Conservation (phyloP, 2,888 invertebrate species). For the Sminthurinus aureus region DNA sequence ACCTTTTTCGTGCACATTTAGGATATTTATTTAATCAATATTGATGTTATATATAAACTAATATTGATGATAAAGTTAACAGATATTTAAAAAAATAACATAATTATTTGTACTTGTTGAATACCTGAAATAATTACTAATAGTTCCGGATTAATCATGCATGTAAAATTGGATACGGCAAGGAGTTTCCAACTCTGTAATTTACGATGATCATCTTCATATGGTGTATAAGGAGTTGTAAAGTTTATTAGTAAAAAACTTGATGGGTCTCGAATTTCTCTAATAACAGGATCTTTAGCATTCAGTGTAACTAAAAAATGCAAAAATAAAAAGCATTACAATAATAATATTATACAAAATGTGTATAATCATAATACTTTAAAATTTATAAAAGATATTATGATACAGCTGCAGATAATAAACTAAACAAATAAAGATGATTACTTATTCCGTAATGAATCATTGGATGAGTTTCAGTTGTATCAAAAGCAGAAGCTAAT, state of each 20-base stretch:
- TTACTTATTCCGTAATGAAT: conserved; percentile 53
- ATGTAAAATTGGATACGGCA: conserved; percentile 45
- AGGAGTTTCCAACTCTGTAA: conserved; percentile 55
- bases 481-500: conserved; percentile 54
- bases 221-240: conserved; percentile 35
- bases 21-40: too few relatives aligned
- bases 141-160: conserved; percentile 49
- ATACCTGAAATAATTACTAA: conserved; percentile 45
- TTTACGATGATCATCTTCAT: conserved; percentile 48
- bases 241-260: conserved; percentile 46
- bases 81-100: too few relatives aligned
- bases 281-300: conserved; percentile 43
- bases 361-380: too few relatives aligned
- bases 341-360: not conserved
- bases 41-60: too few relatives aligned
- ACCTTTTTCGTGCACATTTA: too few relatives aligned
- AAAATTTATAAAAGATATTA: too few relatives aligned
- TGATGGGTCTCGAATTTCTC: conserved; percentile 41
- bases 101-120: not conserved
- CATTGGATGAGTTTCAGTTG: conserved; percentile 41
- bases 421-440: not conserved
- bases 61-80: too few relatives aligned
- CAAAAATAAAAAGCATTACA: not conserved
- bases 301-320: conserved; percentile 49
- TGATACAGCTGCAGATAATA: not conserved